Conservation (phyloP, 1,140 invertebrate genomes). For the Listronotus bonariensis region DNA sequence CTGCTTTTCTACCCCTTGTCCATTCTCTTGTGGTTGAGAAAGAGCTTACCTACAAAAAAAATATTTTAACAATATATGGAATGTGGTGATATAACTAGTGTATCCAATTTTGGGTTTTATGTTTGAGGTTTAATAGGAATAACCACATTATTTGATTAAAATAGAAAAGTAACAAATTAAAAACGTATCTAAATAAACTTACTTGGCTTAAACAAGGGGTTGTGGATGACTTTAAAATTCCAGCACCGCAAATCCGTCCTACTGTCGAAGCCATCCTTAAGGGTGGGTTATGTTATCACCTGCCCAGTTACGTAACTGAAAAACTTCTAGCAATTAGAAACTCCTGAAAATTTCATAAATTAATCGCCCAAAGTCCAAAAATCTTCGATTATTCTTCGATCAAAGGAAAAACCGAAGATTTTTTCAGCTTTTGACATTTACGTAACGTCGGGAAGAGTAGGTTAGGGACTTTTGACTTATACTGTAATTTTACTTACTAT, state of each 20-base stretch:
- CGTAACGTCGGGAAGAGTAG: slow-evolving; percentile 13
- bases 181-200: slow-evolving; percentile 26
- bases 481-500: background rate
- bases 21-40: slow-evolving; percentile 73
- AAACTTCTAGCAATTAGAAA: background rate
- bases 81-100: slow-evolving; percentile 15
- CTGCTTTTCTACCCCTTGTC: slow-evolving; percentile 74
- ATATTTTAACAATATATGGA: background rate
- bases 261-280: slow-evolving; percentile 79
- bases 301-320: slow-evolving; percentile 18
- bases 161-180: background rate
- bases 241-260: slow-evolving; percentile 79
- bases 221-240: slow-evolving; percentile 69
- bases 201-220: slow-evolving; percentile 60
- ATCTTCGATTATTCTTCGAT: slow-evolving; percentile 36
- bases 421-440: slow-evolving; percentile 38
- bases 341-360: background rate
- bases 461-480: slow-evolving; percentile 2
- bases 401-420: slow-evolving; percentile 37
- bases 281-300: background rate
- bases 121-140: background rate
- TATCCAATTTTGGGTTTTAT: background rate
- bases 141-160: background rate
- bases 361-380: slow-evolving; percentile 19
- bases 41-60: slow-evolving; percentile 63